Evolutionary conservation across 2,797 vertebrate species (phyloP), one percentile per base, ranked within the genome.

Genomic region (Notolabrus celidotus): DNA sequence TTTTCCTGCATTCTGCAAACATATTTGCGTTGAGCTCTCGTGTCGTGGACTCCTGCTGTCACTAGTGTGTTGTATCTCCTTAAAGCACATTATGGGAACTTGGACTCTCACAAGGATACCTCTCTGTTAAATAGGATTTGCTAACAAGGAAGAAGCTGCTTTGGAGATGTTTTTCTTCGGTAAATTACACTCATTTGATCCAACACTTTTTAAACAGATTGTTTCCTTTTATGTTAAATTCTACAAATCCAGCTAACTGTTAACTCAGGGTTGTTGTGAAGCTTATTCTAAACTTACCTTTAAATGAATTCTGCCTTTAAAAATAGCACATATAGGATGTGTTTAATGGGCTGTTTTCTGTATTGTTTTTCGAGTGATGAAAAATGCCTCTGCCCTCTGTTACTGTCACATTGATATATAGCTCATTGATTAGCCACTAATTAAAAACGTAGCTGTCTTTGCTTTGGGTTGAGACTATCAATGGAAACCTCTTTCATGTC

Each of bases 1-100:
- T 92, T 91, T 80, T 78, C 25, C 86, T 43, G 56, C 89, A 92
- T 93, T 92, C 84, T 81, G 0, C 65, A 76, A 52, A 63, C 62
- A 29, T 15, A 2, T 73, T 86, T 83, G 55, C 50, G 71, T 27
- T 50, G n/a, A 10, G 64, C 67, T 54, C 50, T 49, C 38, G 36
- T 56, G 34, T 43, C 22, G 38, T 10, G 65, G 47, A 67, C 63
- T 71, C 65, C 67, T 70, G 68, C 57, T 68, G 47, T 68, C 45
- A 55, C 50, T 12, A 19, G 34, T 65, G 67, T 68, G 57, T 50
- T 34, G 34, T 14, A 27, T 70, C 54, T 75, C 39, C 41, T 19
- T 3, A 66, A 67, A 70, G 43, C 45, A 5, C 23, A 5, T 52
- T 53, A 72, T 53, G 47, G 62, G 57, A 85, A 71, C 73, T 68